These are phyloP conservation scores for Latrodectus hesperus DNA, from an alignment of 2,888 invertebrate species.

Conservation along the genomic window DNA sequence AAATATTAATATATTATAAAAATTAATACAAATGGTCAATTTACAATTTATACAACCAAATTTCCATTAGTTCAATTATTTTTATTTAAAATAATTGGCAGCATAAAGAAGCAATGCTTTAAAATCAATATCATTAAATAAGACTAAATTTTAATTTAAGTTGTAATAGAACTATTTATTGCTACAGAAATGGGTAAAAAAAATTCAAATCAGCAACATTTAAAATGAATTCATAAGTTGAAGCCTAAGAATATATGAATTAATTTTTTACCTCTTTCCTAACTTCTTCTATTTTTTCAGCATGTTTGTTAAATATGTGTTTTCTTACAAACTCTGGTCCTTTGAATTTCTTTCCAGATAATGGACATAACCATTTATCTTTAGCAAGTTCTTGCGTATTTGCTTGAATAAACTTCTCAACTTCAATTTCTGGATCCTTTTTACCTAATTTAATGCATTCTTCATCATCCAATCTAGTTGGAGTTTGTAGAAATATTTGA, in stretches of 20 bases:
- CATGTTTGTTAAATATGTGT: constrained; percentile 98
- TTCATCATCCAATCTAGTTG: constrained; percentile 82
- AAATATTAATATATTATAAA: background rate
- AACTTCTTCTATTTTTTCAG: constrained; percentile 96
- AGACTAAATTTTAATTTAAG: too few species aligned
- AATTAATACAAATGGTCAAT: background rate
- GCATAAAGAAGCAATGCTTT: too few species aligned
- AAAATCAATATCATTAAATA: too few species aligned
- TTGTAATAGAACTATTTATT: too few species aligned
- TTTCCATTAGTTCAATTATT: too few species aligned
- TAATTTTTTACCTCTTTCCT: constrained; percentile 84
- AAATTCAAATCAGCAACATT: too few species aligned
- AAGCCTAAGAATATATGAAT: too few species aligned
- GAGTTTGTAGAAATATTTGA: constrained; percentile 88
- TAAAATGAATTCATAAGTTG: too few species aligned
- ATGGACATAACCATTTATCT: constrained; percentile 98
- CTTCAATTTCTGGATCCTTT: constrained; percentile 85
- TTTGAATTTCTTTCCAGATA: constrained; percentile 99
- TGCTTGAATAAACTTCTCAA: constrained; percentile 95
- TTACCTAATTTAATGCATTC: constrained; percentile 89
- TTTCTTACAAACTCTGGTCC: constrained; percentile 98
- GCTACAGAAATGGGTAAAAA: too few species aligned
- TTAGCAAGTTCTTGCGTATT: constrained; percentile 97
- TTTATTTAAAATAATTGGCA: too few species aligned
- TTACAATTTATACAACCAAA: too few species aligned